Evolutionary conservation across 1,140 invertebrate genomes (phyloP).

Genomic region (Eriocheir sinensis): DNA sequence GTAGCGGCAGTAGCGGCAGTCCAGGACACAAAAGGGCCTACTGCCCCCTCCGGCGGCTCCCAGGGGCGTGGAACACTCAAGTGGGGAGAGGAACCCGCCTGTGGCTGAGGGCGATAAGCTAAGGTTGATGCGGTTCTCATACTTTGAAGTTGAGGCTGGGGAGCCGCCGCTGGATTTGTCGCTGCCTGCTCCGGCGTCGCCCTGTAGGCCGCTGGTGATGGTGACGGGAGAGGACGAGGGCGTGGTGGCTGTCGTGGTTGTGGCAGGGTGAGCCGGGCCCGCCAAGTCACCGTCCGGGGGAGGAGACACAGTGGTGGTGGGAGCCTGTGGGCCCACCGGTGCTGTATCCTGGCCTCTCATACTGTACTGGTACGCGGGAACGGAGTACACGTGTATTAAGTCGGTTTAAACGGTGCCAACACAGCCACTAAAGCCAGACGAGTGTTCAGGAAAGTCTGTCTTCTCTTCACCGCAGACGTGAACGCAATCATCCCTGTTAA

Average conservation of each 20-base stretch:
- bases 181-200: background rate
- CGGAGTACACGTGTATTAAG: background rate
- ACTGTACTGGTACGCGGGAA: background rate
- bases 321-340: background rate
- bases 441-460: background rate
- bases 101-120: conserved; percentile 32
- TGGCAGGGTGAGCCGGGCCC: background rate
- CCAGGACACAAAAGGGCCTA: conserved; percentile 64
- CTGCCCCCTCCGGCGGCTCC: conserved; percentile 9
- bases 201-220: background rate
- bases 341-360: conserved; percentile 52
- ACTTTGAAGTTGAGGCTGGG: background rate
- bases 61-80: conserved; percentile 66
- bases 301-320: conserved; percentile 26
- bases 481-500: background rate
- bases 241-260: conserved; percentile 31
- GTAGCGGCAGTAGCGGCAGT: conserved; percentile 73
- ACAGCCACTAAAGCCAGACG: background rate
- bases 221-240: conserved; percentile 39
- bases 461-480: background rate
- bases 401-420: background rate
- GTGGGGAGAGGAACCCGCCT: conserved; percentile 62
- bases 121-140: conserved; percentile 9
- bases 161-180: background rate
- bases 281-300: background rate